These are phyloP conservation scores for Hirundo rustica DNA, from an alignment of 2,797 vertebrate genomes.

Conservation along the genomic window DNA sequence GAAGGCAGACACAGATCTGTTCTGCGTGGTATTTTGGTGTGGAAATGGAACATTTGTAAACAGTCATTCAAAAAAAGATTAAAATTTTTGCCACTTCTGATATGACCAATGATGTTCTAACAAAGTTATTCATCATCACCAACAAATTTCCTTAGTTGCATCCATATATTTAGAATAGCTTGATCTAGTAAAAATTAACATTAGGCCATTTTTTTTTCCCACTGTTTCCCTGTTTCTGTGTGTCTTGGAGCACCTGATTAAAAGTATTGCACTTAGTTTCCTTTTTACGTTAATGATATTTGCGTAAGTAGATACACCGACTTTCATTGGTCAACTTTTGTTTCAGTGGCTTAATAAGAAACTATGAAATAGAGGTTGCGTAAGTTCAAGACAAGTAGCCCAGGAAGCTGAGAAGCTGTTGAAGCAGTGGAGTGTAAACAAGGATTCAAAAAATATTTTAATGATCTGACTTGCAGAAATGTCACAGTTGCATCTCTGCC, in stretches of 20 bases:
- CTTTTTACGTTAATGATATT: slow-evolving; percentile 27
- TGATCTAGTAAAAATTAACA: not conserved
- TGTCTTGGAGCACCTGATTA: not conserved
- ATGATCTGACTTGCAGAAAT: not conserved
- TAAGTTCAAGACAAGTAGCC: not conserved
- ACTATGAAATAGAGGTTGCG: slow-evolving; percentile 27
- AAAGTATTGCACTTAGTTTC: not conserved
- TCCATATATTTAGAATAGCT: not conserved
- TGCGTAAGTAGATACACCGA: not conserved
- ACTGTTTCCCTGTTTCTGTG: fast-evolving
- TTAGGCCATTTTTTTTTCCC: not conserved
- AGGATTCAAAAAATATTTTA: not conserved
- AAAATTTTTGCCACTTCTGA: not conserved
- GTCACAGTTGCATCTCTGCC: not conserved
- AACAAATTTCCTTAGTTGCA: not conserved
- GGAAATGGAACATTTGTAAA: not conserved
- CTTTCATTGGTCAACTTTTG: slow-evolving; percentile 37
- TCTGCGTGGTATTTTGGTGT: not conserved
- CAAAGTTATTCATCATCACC: not conserved
- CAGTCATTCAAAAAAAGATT: not conserved
- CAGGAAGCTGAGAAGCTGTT: slow-evolving; percentile 19
- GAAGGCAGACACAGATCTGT: not conserved
- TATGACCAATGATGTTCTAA: not conserved
- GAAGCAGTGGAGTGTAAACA: not conserved
- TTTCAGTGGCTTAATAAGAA: slow-evolving; percentile 63